phyloP scores from a whole-genome alignment of 2,888 invertebrate genomes.

The Aelia acuminata region DNA sequence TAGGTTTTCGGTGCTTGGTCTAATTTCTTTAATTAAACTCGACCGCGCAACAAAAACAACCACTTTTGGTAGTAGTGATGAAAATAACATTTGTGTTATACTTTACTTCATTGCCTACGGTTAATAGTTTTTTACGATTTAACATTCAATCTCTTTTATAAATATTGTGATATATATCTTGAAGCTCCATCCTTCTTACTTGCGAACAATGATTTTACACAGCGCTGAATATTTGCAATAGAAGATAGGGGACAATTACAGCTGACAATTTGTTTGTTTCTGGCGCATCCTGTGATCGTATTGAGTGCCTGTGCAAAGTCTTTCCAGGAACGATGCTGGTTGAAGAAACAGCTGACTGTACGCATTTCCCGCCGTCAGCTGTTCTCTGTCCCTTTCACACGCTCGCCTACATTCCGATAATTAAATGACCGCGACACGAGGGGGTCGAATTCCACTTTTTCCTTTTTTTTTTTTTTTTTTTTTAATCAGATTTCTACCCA shows the following conservation, averaged over 20 bases:
- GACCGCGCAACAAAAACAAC: no score
- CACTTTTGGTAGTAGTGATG: no score
- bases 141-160: no score
- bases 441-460: background rate
- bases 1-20: no score
- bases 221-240: constrained; percentile 23
- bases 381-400: constrained; percentile 47
- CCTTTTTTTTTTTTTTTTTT: no score
- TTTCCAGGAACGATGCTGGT: constrained; percentile 12
- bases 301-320: constrained; percentile 20
- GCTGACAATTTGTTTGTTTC: constrained; percentile 56
- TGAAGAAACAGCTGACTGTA: constrained; percentile 39
- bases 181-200: no score
- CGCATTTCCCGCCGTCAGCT: constrained; percentile 54
- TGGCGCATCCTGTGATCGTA: constrained; percentile 55
- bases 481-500: background rate
- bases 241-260: constrained; percentile 49
- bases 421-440: constrained; percentile 22
- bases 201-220: background rate
- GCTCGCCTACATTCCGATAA: constrained; percentile 43
- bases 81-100: no score
- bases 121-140: no score
- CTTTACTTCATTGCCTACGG: no score
- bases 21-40: no score
- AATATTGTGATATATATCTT: no score